These are phyloP conservation scores for Asbolus verrucosus DNA, from an alignment of 1,140 invertebrate species.

Conservation along the genomic window DNA sequence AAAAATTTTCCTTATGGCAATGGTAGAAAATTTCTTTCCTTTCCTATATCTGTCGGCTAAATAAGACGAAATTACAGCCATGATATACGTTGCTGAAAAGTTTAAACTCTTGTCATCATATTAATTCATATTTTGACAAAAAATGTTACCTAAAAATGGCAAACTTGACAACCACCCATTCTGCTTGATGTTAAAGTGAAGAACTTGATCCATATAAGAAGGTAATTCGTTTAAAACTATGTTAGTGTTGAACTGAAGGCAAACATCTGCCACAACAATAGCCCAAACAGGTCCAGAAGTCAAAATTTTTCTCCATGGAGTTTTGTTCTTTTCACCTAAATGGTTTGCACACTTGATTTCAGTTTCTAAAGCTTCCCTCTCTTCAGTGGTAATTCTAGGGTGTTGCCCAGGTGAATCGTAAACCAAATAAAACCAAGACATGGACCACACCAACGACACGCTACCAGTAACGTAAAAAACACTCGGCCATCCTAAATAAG, in stretches of 20 bases:
- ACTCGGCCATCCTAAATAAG: not conserved
- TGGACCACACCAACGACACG: not conserved
- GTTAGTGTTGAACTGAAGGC: constrained; percentile 10
- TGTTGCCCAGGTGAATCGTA: constrained; percentile 18
- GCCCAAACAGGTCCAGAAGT: constrained; percentile 1
- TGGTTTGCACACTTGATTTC: not conserved
- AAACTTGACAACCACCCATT: constrained; percentile 5
- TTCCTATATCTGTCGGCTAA: constrained; percentile 5
- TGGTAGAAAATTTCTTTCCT: not conserved
- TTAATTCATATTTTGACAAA: not conserved
- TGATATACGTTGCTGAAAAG: not conserved
- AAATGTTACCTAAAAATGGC: constrained; percentile 7
- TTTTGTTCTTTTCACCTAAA: not conserved
- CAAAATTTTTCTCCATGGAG: constrained; percentile 1
- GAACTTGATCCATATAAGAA: constrained; percentile 6
- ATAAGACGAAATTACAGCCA: not conserved
- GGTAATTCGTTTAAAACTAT: constrained; percentile 21
- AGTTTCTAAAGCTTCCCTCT: not conserved
- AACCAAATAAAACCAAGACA: constrained; percentile 12
- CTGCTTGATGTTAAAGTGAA: constrained; percentile 13
- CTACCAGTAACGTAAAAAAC: constrained; percentile 12
- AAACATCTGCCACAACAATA: constrained; percentile 1
- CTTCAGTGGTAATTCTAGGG: not conserved
- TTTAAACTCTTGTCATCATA: too few relatives aligned
- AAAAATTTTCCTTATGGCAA: constrained; percentile 3